Conservation (phyloP, 2,888 invertebrate genomes). For the Horisme vitalbata region DNA sequence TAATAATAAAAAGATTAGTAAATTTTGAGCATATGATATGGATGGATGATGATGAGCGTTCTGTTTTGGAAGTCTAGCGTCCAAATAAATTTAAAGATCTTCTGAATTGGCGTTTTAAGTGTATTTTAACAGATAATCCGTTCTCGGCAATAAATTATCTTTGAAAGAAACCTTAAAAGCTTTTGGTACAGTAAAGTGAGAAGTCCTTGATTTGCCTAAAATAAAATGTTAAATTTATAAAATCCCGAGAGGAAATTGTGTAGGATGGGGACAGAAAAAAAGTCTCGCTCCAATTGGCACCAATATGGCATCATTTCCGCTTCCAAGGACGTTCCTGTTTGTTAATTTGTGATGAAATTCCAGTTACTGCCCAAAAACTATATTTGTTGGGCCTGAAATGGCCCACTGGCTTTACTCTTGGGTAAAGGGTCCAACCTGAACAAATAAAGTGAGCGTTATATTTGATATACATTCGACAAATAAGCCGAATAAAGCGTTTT, state of each 20-base stretch:
- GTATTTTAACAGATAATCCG: not conserved
- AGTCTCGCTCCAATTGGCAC: constrained; percentile 20
- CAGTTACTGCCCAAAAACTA: constrained; percentile 7
- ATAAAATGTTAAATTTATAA: constrained; percentile 15
- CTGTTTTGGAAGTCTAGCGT: too few relatives aligned
- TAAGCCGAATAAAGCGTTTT: not conserved
- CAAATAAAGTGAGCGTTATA: constrained; percentile 10
- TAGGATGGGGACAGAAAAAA: constrained; percentile 9
- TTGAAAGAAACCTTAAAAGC: constrained; percentile 1
- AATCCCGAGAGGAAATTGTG: constrained; percentile 9
- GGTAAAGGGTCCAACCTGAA: constrained; percentile 5
- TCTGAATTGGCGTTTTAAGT: not conserved
- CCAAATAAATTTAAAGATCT: too few relatives aligned
- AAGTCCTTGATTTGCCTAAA: constrained; percentile 10
- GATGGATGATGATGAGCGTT: too few relatives aligned
- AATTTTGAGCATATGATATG: too few relatives aligned
- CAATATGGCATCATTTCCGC: constrained; percentile 15
- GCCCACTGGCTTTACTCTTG: constrained; percentile 1
- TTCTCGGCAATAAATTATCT: not conserved
- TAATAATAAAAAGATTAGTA: too few relatives aligned
- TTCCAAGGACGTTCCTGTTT: constrained; percentile 15
- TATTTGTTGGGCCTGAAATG: constrained; percentile 5
- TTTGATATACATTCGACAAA: not conserved
- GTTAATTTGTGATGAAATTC: constrained; percentile 21
- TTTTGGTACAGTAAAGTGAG: not conserved